Percentiles rank a stretch among this genome's conserved stretches.
phyloP scores from a whole-genome alignment of 2,113 vertebrate genomes.

The Myanophis thanlyinensis region DNA sequence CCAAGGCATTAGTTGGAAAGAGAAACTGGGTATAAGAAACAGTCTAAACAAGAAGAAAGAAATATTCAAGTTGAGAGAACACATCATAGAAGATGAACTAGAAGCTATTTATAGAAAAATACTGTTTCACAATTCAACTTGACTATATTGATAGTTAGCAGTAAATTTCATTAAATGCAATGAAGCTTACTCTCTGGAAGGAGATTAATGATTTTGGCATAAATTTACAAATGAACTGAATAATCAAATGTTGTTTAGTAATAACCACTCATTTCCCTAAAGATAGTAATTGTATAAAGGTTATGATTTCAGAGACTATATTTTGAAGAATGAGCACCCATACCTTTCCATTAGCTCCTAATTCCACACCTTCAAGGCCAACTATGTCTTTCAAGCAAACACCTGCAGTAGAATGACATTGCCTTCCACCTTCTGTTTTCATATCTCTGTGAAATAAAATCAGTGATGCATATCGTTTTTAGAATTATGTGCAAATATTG shows the following conservation, averaged over 20 bases:
- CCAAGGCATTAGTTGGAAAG: slow-evolving; percentile 91
- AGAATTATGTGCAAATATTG: slow-evolving; percentile 9
- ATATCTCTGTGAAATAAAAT: slow-evolving; percentile 81
- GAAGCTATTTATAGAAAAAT: neutral
- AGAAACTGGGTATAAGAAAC: slow-evolving; percentile 98
- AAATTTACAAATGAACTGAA: neutral
- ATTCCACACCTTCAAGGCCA: slow-evolving; percentile 95
- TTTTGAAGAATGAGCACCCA: slow-evolving; percentile 43
- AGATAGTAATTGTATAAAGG: neutral
- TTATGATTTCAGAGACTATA: neutral
- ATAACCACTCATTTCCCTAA: neutral
- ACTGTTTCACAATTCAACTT: neutral
- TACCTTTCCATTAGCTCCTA: slow-evolving; percentile 97
- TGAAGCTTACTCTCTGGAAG: neutral
- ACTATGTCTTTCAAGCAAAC: slow-evolving; percentile 93
- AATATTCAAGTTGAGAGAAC: neutral
- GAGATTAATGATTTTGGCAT: neutral
- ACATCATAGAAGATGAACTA: neutral
- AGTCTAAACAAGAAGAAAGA: slow-evolving; percentile 73
- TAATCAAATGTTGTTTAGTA: neutral
- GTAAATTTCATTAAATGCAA: neutral
- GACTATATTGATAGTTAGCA: neutral
- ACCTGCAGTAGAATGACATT: slow-evolving; percentile 86
- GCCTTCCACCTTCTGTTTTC: slow-evolving; percentile 88
- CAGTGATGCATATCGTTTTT: slow-evolving; percentile 30